Base-by-base conservation (phyloP, 2,797 vertebrate species). In the Catostomus latipinnis region DNA sequence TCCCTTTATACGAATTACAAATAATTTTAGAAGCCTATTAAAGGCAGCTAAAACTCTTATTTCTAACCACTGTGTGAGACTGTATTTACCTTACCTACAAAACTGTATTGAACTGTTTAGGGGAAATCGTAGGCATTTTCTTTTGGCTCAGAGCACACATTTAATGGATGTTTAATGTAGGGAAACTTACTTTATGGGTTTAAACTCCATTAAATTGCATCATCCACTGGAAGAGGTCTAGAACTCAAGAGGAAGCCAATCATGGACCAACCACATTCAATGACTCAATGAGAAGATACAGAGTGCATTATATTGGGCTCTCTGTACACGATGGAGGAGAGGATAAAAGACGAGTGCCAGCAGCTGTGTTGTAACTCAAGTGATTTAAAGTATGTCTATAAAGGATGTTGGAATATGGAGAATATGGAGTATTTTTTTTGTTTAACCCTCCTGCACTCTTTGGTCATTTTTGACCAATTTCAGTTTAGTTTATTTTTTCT, bases 311-410 rank as follows among this genome's bases (percentile, higher is more conserved):
- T 85, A 72, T 10, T 48, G 50, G n/a, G 69, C 66, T 80, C 68
- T 69, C 18, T 73, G 45, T 80, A 56, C 60, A 10, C 2, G 58
- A 63, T 22, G 5, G 54, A 72, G 49, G 13, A 11, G 9, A 58
- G 60, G 60, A 65, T 49, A 49, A 49, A 49, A 50, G 56, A 54
- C 10, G 82, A 77, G 88, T 88, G 70, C 66, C 70, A 80, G 75
- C 70, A 78, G 81, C 65, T 88, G 86, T 71, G 63, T 82, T 78
- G 52, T 66, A 71, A 71, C 54, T 71, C 22, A 34, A 34, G 34
- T 34, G 34, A 34, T 34, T 3, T 34, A 52, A 6, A 22, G n/a
- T 2, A 46, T 16, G 45, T 57, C 9, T 50, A 53, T 53, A 46
- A 76, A 68, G 5, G 9, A 76, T 67, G 34, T 34, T 34, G 34